Conservation (phyloP, 2,113 vertebrate genomes). For the Amblyopsis rosae region DNA sequence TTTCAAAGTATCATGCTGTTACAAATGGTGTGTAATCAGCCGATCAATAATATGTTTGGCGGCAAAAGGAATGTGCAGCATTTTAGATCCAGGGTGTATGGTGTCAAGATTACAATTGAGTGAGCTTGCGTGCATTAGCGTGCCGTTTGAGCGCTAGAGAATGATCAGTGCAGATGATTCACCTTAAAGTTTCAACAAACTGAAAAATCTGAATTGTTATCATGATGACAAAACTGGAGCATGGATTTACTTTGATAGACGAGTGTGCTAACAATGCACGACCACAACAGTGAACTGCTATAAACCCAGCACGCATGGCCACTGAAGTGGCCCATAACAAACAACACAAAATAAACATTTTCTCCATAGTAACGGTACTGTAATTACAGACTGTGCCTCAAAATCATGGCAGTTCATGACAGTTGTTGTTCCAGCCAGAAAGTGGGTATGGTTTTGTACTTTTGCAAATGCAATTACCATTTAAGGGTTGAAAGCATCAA, state of each 20-base stretch:
- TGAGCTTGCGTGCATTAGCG: background rate
- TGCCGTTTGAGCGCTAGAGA: background rate
- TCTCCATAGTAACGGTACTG: constrained; percentile 50
- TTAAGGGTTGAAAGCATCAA: constrained; percentile 6
- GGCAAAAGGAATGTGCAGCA: constrained; percentile 18
- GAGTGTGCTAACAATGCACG: constrained; percentile 15
- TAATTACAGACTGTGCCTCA: constrained; percentile 44
- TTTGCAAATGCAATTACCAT: constrained; percentile 3
- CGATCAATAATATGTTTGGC: constrained; percentile 48
- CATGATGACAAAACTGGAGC: constrained; percentile 25
- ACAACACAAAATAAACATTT: constrained; percentile 40
- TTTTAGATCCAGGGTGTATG: constrained; percentile 22
- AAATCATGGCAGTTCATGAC: constrained; percentile 25
- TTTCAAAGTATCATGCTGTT: constrained; percentile 56
- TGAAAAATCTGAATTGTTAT: constrained; percentile 16
- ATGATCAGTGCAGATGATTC: constrained; percentile 13
- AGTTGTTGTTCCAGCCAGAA: constrained; percentile 17
- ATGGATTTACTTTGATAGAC: constrained; percentile 30
- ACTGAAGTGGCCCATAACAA: constrained; percentile 28
- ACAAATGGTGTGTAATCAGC: constrained; percentile 56
- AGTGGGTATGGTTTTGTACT: constrained; percentile 4
- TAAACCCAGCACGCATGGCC: constrained; percentile 22
- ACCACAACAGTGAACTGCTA: constrained; percentile 30
- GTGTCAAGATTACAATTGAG: constrained; percentile 10
- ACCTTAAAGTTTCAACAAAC: constrained; percentile 2